Percentiles rank a stretch among this genome's conserved stretches.
Conservation (phyloP, 2,797 vertebrate genomes). For the Rhynchotus rufescens region DNA sequence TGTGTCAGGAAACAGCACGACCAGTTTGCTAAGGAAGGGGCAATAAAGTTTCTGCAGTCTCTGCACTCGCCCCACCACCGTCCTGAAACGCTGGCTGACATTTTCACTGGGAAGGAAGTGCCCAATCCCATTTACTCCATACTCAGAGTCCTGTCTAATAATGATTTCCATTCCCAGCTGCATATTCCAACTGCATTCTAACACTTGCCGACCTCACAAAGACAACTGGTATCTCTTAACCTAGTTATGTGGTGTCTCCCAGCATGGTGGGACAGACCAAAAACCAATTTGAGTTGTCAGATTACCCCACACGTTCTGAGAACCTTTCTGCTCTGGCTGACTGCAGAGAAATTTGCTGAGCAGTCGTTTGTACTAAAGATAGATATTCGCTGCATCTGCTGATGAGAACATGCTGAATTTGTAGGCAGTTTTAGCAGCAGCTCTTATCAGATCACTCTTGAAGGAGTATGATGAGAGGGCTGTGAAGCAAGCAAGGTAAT, state of each 20-base stretch:
- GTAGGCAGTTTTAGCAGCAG: constrained; percentile 44
- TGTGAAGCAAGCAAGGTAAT: neutral
- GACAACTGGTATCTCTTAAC: neutral
- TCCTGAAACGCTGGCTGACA: neutral
- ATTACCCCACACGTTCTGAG: neutral
- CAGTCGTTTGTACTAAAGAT: constrained; percentile 56
- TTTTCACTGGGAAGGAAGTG: neutral
- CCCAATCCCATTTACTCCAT: neutral
- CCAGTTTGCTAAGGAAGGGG: neutral
- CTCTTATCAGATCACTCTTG: constrained; percentile 51
- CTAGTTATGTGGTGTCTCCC: neutral
- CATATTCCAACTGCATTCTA: neutral
- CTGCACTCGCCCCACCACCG: neutral
- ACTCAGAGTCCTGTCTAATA: neutral
- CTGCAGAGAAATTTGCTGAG: constrained; percentile 50
- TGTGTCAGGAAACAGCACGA: neutral
- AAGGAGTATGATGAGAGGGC: constrained; percentile 33
- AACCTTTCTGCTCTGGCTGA: constrained; percentile 37
- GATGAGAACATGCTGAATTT: constrained; percentile 57
- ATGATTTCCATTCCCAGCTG: neutral
- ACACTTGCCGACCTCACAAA: neutral
- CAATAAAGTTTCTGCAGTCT: neutral
- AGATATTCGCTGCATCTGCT: constrained; percentile 48
- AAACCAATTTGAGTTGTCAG: constrained; percentile 30
- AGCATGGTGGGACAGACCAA: neutral